Conservation (phyloP, 2,113 vertebrate genomes). For the Gymnorhina tibicen region DNA sequence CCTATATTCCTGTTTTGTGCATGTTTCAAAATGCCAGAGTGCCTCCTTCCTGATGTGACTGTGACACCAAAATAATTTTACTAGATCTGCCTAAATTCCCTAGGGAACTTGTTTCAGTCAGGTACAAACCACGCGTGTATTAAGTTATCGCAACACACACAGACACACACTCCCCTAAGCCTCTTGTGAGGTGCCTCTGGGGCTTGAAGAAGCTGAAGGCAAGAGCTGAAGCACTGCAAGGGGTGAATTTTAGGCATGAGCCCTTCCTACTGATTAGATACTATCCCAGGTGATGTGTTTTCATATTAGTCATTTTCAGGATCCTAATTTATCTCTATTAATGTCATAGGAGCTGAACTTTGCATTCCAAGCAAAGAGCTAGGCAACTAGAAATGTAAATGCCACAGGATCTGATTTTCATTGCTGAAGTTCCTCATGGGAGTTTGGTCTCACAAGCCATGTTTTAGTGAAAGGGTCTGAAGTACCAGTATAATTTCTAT, state of each 20-base stretch:
- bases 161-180: not conserved
- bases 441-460: not conserved
- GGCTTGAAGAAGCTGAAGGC: not conserved
- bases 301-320: not conserved
- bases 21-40: not conserved
- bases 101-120: not conserved
- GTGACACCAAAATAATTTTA: not conserved
- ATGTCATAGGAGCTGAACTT: not conserved
- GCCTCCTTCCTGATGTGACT: not conserved
- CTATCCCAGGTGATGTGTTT: not conserved
- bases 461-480: not conserved
- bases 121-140: not conserved
- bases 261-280: not conserved
- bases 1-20: not conserved
- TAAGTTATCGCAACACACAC: not conserved
- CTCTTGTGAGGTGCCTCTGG: not conserved
- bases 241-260: not conserved
- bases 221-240: not conserved
- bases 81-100: not conserved
- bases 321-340: not conserved
- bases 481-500: not conserved
- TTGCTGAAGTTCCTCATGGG: not conserved
- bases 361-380: not conserved
- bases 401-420: not conserved
- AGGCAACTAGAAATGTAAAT: not conserved